These are phyloP conservation scores for Rhizoglyphus robini DNA, from an alignment of 1,140 invertebrate genomes.

Conservation along the genomic window DNA sequence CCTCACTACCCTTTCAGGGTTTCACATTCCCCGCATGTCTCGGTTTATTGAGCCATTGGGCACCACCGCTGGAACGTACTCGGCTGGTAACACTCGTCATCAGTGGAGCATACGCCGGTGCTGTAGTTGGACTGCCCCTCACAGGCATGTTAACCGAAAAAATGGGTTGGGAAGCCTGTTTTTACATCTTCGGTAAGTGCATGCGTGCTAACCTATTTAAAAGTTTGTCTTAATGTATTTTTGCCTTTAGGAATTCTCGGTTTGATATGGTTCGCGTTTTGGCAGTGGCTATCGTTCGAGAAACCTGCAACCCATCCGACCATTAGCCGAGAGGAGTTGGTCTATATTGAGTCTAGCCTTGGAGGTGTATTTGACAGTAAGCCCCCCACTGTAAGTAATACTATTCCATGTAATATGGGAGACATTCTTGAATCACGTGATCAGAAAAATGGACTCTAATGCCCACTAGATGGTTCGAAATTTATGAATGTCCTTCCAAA, in stretches of 20 bases:
- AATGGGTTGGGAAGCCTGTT: constrained; percentile 83
- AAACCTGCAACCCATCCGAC: constrained; percentile 83
- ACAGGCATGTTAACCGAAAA: constrained; percentile 76
- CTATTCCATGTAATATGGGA: too few species aligned
- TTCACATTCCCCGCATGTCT: constrained; percentile 98
- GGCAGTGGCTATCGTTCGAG: constrained; percentile 88
- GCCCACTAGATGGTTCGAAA: too few species aligned
- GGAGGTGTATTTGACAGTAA: constrained; percentile 50
- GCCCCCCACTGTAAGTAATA: constrained; percentile 28
- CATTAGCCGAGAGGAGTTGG: constrained; percentile 74
- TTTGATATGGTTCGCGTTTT: constrained; percentile 66
- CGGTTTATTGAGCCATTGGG: constrained; percentile 98
- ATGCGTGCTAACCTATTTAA: too few species aligned
- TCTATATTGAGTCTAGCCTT: constrained; percentile 90
- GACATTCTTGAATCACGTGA: too few species aligned
- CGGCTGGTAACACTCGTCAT: constrained; percentile 91
- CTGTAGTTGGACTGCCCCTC: constrained; percentile 83
- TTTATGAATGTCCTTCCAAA: too few species aligned
- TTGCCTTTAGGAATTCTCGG: constrained; percentile 27
- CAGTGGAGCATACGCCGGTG: constrained; percentile 88
- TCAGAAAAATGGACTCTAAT: too few species aligned
- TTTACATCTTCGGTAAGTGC: constrained; percentile 87
- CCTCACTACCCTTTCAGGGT: constrained; percentile 59
- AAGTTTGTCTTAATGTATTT: too few species aligned
- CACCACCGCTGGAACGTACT: constrained; percentile 90